Conservation (phyloP, 1,140 invertebrate genomes). For the Ladona fulva region DNA sequence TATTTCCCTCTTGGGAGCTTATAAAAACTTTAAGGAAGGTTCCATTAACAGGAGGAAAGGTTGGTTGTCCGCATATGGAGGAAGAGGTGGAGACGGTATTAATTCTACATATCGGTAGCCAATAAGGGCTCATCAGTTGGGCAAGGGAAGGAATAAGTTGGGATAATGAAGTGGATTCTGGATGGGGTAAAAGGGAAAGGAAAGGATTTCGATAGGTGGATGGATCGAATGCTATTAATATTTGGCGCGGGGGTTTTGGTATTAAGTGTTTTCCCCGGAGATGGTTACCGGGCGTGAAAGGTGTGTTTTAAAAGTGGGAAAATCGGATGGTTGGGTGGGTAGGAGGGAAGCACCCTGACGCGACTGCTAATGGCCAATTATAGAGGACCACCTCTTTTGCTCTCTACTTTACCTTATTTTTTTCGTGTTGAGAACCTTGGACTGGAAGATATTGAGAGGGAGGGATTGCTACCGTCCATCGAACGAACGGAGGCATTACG, state of each 20-base stretch:
- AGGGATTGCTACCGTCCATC: too few species aligned
- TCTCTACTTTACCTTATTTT: not conserved
- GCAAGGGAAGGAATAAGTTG: too few species aligned
- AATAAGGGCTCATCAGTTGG: too few species aligned
- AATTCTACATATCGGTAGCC: too few species aligned
- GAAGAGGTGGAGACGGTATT: too few species aligned
- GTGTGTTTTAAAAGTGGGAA: not conserved
- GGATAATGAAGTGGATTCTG: not conserved
- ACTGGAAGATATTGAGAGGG: too few species aligned
- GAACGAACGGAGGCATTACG: constrained; percentile 1
- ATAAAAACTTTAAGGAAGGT: too few species aligned
- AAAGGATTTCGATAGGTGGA: not conserved
- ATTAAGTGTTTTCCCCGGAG: not conserved
- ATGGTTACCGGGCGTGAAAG: not conserved
- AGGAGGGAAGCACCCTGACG: not conserved
- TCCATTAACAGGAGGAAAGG: too few species aligned
- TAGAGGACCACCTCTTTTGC: not conserved
- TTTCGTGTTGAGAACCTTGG: not conserved
- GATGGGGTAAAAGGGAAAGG: not conserved
- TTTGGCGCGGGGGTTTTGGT: not conserved
- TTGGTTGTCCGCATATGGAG: too few species aligned
- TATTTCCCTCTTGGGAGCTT: too few species aligned
- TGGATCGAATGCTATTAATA: not conserved
- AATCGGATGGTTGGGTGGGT: not conserved
- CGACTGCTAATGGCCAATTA: not conserved